Base-by-base conservation (phyloP, 1,140 invertebrate species). In the Aphis craccivora region DNA sequence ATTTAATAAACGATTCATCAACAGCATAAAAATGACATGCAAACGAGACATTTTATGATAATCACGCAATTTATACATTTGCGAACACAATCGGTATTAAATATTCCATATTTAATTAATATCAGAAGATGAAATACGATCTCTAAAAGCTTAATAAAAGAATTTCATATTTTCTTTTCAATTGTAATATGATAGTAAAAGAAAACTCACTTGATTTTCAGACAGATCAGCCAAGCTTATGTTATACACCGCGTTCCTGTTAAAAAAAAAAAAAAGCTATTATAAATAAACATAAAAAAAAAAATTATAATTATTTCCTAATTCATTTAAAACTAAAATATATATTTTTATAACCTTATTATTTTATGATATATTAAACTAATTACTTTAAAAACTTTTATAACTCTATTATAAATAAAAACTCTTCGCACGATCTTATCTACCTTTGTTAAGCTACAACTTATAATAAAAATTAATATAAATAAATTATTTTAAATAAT, bases 201-300 rank as follows among this genome's bases (percentile, higher is more conserved):
- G 83, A 67, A 51, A 14, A 95, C 96, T 95, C 95, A 96, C 96
- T 95, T 96, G 96, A 94, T 96, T 96, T 60, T 98, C 97, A 93
- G 96, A 96, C 94, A 97, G 96, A 95, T 97, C 97, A 94, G 96
- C 96, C 92, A 98, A 95, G 95, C 97, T 97, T 94, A 98, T 96
- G 95, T 98, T 98, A 95, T 98, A 98, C 94, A 98, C 96, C 94
- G 96, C 96, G 95, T 98, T 97, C 95, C 97, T 97, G 95, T 93
- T 96, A 96, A 94, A 94, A 94, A 95, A 94, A 94, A 95, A 94
- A 94, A 94, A 48, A 37, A 89, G 93, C 25, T 60, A 25, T 53
- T 37, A 91, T 83, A n/a, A 35, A n/a, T 45, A 11, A 45, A 45
- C 45, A 43, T 40, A 43, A 43, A 84, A 43, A 51, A 48, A 51